phyloP scores from a whole-genome alignment of 2,888 invertebrate genomes.

The Thymelicus acteon region DNA sequence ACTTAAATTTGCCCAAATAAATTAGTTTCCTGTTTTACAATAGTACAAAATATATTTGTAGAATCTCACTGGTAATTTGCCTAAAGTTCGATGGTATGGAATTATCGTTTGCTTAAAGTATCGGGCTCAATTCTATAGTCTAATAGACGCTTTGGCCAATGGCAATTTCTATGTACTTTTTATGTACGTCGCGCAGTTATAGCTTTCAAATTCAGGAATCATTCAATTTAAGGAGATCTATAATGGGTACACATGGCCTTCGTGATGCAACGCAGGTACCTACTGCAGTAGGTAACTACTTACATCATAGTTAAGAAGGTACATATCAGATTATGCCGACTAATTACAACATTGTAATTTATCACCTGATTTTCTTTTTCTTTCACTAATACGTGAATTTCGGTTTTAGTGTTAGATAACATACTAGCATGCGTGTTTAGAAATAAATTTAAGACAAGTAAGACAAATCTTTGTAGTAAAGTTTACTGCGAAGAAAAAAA shows the following conservation, averaged over 20 bases:
- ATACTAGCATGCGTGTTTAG: no score
- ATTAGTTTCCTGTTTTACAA: background rate
- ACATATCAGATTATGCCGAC: no score
- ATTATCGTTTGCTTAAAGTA: conserved; percentile 45
- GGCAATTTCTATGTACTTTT: conserved; percentile 4
- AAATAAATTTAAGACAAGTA: no score
- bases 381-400: no score
- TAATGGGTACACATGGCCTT: background rate
- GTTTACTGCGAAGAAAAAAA: no score
- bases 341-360: no score
- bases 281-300: no score
- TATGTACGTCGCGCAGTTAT: background rate
- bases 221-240: background rate
- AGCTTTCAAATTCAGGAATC: background rate
- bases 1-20: no score
- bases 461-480: no score
- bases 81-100: conserved; percentile 54
- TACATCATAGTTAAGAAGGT: no score
- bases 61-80: conserved; percentile 58
- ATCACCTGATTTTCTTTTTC: no score
- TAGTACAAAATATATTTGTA: conserved; percentile 45
- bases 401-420: no score
- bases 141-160: conserved; percentile 19
- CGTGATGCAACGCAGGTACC: background rate
- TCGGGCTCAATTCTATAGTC: conserved; percentile 36